Base-by-base conservation (phyloP, 1,140 invertebrate genomes). In the Drosophila murphyi region DNA sequence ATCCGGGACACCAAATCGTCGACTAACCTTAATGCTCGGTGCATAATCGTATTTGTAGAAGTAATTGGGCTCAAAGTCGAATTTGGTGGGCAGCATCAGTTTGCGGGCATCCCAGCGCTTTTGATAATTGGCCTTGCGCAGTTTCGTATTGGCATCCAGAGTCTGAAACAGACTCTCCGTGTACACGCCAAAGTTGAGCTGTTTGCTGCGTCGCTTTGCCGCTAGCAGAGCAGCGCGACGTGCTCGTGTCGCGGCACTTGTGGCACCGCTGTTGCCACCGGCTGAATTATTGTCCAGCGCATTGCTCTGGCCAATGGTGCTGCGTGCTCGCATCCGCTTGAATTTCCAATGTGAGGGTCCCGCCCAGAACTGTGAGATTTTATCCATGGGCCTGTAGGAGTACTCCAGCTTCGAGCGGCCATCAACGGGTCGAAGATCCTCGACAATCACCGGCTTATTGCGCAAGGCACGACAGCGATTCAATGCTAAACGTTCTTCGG, bases 271-370 rank as follows among this genome's bases (percentile, higher is more conserved):
- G 35, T 20, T 34, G 10, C n/a, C 61, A n/a, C 6, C 20, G 5
- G 48, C 29, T 0, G 12, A 48, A 0, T 5, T 28, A 5, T 51
- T 73, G 3, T 45, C 45, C n/a, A 64, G 68, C 0, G 37, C 12
- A 45, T 80, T 89, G 0, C 29, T 2, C 10, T 69, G 54, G 0
- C 63, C 79, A 20, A 91, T 56, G 0, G 82, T 83, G 5, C 5
- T 77, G 5, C 76, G 78, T 3, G 67, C 61, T 0, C 91, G 80
- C 0, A 67, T 35, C 2, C 89, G 72, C 50, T 89, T 90, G 28
- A 92, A 92, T 72, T 92, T 92, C 92, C 92, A 92, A 62, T 92
- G 86, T 1, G 92, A 92, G 8, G 92, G 92, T 2, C 92, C 92
- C 1, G 92, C 92, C 92, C 92, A 92, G 47, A 92, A 92, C 52